A percentile compares a stretch with the other conserved stretches of the same genome.
Evolutionary conservation across 2,113 vertebrate species (phyloP).

Genomic region (Dipodomys stephensi): DNA sequence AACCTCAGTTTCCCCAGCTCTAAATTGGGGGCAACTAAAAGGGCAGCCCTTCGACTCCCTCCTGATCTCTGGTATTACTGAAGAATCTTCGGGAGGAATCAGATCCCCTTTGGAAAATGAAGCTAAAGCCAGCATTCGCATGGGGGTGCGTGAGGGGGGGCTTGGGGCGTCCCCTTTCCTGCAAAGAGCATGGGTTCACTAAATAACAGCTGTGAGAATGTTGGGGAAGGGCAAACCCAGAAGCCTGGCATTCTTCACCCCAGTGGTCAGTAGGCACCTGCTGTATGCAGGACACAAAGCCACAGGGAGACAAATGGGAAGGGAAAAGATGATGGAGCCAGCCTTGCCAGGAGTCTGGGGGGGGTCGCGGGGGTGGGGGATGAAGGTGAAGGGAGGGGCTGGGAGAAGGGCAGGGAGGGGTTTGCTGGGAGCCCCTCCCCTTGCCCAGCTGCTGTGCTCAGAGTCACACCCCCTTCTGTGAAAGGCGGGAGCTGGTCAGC

Average conservation of each 20-base stretch:
- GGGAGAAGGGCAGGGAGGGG: too few species aligned
- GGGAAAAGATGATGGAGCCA: background rate
- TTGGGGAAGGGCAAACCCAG: rapidly evolving
- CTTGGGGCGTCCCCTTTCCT: too few species aligned
- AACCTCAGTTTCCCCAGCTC: background rate
- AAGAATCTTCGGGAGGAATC: background rate
- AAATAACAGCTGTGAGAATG: background rate
- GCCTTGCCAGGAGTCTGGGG: background rate
- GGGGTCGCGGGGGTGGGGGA: background rate
- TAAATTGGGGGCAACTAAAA: background rate
- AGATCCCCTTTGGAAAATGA: background rate
- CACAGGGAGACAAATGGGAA: too few species aligned
- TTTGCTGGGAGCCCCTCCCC: background rate
- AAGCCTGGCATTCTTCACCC: background rate
- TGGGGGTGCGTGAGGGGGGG: background rate
- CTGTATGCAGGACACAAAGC: background rate
- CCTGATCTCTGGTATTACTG: background rate
- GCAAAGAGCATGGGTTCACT: background rate
- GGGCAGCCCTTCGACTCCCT: background rate
- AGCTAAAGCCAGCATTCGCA: background rate
- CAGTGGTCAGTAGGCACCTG: background rate
- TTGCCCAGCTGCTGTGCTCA: too few species aligned
- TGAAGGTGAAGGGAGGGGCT: too few species aligned
- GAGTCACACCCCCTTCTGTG: too few species aligned
- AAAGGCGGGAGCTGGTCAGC: too few species aligned